phyloP scores from a whole-genome alignment of 2,797 vertebrate species.

The Cottoperca gobio region DNA sequence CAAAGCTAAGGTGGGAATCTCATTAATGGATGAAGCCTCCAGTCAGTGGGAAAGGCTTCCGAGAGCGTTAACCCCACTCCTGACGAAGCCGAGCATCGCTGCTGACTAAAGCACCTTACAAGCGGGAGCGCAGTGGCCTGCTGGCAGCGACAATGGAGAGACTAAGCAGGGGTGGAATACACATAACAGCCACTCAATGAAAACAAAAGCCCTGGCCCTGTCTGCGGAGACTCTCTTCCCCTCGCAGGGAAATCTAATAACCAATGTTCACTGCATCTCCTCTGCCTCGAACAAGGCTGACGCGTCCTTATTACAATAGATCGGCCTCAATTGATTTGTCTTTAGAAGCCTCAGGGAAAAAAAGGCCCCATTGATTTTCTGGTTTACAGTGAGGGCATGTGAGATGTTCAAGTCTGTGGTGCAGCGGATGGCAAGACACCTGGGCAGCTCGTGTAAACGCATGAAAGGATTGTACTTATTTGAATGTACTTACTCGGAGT shows the following conservation, averaged over 20 bases:
- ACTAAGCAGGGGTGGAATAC: slow-evolving; percentile 55
- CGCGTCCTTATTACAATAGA: slow-evolving; percentile 73
- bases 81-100: slow-evolving; percentile 4
- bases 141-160: slow-evolving; percentile 31
- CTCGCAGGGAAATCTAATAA: slow-evolving; percentile 63
- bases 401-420: slow-evolving; percentile 38
- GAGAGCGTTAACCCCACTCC: slow-evolving; percentile 55
- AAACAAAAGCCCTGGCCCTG: slow-evolving; percentile 56
- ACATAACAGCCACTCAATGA: slow-evolving; percentile 66
- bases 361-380: slow-evolving; percentile 70
- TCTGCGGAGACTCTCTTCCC: slow-evolving; percentile 36
- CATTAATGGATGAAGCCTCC: slow-evolving; percentile 38
- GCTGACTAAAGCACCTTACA: slow-evolving; percentile 61
- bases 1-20: slow-evolving; percentile 45
- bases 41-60: slow-evolving; percentile 47
- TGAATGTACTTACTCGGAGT: no score
- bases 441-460: neutral
- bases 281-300: slow-evolving; percentile 61
- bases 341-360: slow-evolving; percentile 51
- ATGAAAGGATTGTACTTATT: no score
- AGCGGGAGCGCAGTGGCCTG: slow-evolving; percentile 8
- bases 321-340: slow-evolving; percentile 74
- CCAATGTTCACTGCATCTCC: slow-evolving; percentile 47
- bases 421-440: slow-evolving; percentile 14
- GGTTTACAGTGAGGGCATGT: slow-evolving; percentile 48